Evolutionary conservation across 2,888 invertebrate species (phyloP).

Genomic region (Drosophila setosimentum): DNA sequence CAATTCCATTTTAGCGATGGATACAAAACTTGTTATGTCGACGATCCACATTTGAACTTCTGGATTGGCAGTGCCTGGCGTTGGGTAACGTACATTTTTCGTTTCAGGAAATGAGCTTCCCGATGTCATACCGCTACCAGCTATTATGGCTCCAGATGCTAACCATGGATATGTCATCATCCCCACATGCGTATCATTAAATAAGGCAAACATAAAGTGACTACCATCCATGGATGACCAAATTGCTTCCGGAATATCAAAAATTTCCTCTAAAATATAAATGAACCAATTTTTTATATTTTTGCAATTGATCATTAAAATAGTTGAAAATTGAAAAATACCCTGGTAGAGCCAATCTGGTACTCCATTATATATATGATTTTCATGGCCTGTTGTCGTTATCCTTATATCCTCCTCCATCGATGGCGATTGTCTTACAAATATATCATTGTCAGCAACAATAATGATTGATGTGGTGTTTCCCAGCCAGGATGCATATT

Average conservation of each 20-base stretch:
- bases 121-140: constrained; percentile 86
- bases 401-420: constrained; percentile 89
- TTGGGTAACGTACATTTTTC: constrained; percentile 93
- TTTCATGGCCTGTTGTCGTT: constrained; percentile 92
- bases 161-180: constrained; percentile 93
- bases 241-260: constrained; percentile 91
- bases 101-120: constrained; percentile 92
- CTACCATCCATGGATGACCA: constrained; percentile 95
- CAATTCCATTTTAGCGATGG: constrained; percentile 88
- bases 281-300: not conserved
- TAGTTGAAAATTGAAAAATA: not conserved
- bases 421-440: constrained; percentile 91
- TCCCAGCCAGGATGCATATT: constrained; percentile 94
- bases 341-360: constrained; percentile 99
- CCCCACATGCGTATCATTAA: constrained; percentile 93
- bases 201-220: constrained; percentile 93
- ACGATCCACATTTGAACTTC: constrained; percentile 93
- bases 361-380: constrained; percentile 95
- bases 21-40: constrained; percentile 89
- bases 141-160: constrained; percentile 89
- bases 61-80: constrained; percentile 95
- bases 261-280: constrained; percentile 91
- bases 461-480: constrained; percentile 91
- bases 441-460: constrained; percentile 95
- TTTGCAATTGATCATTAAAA: not conserved